These are phyloP conservation scores for Carassius carassius DNA, from an alignment of 2,113 vertebrate species.

Conservation along the genomic window DNA sequence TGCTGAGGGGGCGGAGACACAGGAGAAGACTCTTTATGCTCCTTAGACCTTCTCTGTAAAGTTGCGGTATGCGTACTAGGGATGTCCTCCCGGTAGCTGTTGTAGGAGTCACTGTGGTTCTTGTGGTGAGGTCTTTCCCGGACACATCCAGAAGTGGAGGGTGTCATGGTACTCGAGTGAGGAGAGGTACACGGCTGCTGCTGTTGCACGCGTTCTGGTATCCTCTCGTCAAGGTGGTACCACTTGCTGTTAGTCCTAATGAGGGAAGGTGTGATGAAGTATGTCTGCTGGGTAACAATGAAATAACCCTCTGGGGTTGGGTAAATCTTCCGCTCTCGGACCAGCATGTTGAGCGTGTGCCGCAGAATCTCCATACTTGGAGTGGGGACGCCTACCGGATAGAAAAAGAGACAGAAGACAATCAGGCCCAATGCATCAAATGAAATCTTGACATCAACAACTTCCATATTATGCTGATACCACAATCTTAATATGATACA, in stretches of 20 bases:
- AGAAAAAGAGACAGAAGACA: conserved; percentile 37
- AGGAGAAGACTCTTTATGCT: conserved; percentile 82
- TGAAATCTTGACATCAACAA: neutral
- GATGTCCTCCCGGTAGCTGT: conserved; percentile 89
- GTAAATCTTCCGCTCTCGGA: conserved; percentile 97
- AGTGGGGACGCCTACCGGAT: conserved; percentile 87
- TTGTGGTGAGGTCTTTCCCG: conserved; percentile 89
- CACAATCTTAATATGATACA: neutral
- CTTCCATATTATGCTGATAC: neutral
- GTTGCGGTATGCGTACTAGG: conserved; percentile 89
- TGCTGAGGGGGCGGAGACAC: conserved; percentile 74
- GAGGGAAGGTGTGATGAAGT: too few relatives aligned
- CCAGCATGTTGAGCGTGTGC: conserved; percentile 93
- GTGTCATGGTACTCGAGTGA: conserved; percentile 89
- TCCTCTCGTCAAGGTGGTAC: conserved; percentile 90
- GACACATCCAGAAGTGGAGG: conserved; percentile 88
- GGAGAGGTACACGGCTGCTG: conserved; percentile 88
- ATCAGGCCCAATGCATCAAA: neutral
- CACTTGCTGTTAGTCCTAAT: too few relatives aligned
- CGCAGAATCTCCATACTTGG: conserved; percentile 95
- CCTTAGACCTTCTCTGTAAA: conserved; percentile 90
- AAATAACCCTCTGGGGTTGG: conserved; percentile 96
- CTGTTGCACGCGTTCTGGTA: conserved; percentile 87
- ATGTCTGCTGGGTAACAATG: conserved; percentile 88
- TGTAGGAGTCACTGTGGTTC: conserved; percentile 92